Evolutionary conservation across 2,113 vertebrate species (phyloP).

Genomic region (Cyrtonyx montezumae): DNA sequence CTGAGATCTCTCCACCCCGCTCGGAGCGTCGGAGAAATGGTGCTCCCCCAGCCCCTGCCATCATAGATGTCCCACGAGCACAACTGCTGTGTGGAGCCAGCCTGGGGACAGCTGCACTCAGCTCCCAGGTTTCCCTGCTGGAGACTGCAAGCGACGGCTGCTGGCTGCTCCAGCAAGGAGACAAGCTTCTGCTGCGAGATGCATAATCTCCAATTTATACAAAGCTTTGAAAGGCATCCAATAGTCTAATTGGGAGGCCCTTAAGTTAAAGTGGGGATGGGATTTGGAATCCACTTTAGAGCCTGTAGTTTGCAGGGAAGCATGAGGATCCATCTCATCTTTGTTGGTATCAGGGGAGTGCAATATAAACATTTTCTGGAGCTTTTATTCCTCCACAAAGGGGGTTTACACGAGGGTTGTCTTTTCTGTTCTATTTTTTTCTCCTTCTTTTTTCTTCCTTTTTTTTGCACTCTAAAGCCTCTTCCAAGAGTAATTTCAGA

Average conservation of each 20-base stretch:
- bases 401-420: slow-evolving; percentile 20
- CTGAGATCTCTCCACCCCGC: not conserved
- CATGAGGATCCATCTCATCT: slow-evolving; percentile 61
- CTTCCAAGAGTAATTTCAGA: slow-evolving; percentile 7
- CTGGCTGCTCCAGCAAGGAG: fast-evolving
- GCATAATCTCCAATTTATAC: slow-evolving; percentile 39
- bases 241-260: slow-evolving; percentile 54
- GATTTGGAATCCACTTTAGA: slow-evolving; percentile 65
- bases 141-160: too few relatives aligned
- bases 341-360: slow-evolving; percentile 37
- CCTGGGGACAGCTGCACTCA: not conserved
- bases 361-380: slow-evolving; percentile 59
- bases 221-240: slow-evolving; percentile 66
- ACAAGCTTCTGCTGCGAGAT: slow-evolving; percentile 33
- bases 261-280: slow-evolving; percentile 63
- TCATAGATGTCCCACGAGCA: not conserved
- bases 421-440: slow-evolving; percentile 4
- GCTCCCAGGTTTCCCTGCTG: fast-evolving
- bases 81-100: not conserved
- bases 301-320: slow-evolving; percentile 58
- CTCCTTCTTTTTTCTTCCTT: not conserved
- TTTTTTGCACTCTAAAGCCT: slow-evolving; percentile 11
- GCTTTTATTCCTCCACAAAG: slow-evolving; percentile 26
- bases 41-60: not conserved
- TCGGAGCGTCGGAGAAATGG: fast-evolving